Base-by-base conservation (phyloP, 53 echinoderm and acorn worm genomes). In the Antedon mediterranea region DNA sequence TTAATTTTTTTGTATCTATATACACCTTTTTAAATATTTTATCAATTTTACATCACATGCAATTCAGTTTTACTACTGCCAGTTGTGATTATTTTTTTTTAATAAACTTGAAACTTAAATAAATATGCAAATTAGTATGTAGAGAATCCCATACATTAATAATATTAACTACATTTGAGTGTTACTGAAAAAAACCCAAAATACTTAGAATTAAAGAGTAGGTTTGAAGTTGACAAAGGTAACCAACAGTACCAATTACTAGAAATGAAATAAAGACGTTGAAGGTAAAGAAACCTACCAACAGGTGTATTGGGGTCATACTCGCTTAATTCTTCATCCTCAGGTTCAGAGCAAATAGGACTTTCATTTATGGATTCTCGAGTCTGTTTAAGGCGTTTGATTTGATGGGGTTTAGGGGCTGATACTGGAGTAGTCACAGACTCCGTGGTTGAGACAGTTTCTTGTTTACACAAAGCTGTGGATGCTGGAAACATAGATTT, bases 241-340 rank as follows among this genome's bases (percentile, higher is more conserved):
- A 32, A 34, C 71, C 32, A 72, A 70, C 43, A 32, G 43, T n/a
- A 81, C 30, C 81, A 82, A 71, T 77, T 82, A 37, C 11, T 6
- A 37, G 37, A 37, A 76, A 31, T 32, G 0, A 8, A 29, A 34
- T 33, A 7, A 28, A 76, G 34, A 76, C 4, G 18, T 28, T 43
- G 30, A 78, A 43, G 78, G 70, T 43, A 28, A 43, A 78, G 41
- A 28, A 72, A 87, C 87, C 83, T 87, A 87, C 87, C 87, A 77
- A 87, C 83, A 79, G 83, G 71, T 32, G 72, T 79, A 78, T 83
- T 77, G 4, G 83, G 87, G 77, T 87, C 81, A 83, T 77, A 87
- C 34, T 80, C 80, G 20, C 76, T 43, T 73, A 87, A 87, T 72
- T 87, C 87, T 34, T 86, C 81, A 20, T 73, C 43, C 30, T 71